Base-by-base conservation (phyloP, 2,113 vertebrate species). In the Andinoacara biseriatus region DNA sequence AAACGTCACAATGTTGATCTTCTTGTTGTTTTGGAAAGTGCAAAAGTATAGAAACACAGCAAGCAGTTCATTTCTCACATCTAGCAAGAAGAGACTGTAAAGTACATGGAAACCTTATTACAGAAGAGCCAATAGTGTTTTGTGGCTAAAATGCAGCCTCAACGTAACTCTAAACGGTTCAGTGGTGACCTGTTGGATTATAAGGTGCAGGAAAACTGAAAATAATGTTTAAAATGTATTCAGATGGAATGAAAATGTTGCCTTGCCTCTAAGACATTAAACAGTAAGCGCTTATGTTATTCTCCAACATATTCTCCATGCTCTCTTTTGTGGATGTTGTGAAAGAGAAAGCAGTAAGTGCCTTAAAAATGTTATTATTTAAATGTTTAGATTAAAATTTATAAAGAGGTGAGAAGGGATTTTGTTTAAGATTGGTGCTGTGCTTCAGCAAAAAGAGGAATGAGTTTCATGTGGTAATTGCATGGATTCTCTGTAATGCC, bases 221-320 rank as follows among this genome's bases (percentile, higher is more conserved):
- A 40, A 10, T 1, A 10, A 11, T 40, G n/a, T 40, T 63, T 40
- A 24, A 63, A 65, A 24, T 24, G 15, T 4, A 69, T 49, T 49
- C 29, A 29, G 63, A 69, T 10, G 10, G 40, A 11, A 49, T 29
- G 26, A 69, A 69, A 52, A 29, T 18, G 29, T 31, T 52, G 43
- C 24, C 65, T 69, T 52, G 3, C 9, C 65, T 69, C 17, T 20
- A 8, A 69, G 15, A 13, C 24, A 29, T 69, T 17, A 69, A 40
- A 20, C 65, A 31, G 24, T 54, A 54, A 54, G 20, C 49, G 20
- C 49, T 49, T 17, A 17, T 7, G 18, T 49, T 69, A 10, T 5
- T 69, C 17, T 69, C 65, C 17, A 69, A 49, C 11, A 29, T 22
- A n/a, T n/a, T n/a, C n/a, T n/a, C n/a, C n/a, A n/a, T 2, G 0